Percentiles rank a stretch among this genome's conserved stretches.
These are phyloP conservation scores for Eustalomyia histrio DNA, from an alignment of 2,888 invertebrate genomes.

Conservation along the genomic window DNA sequence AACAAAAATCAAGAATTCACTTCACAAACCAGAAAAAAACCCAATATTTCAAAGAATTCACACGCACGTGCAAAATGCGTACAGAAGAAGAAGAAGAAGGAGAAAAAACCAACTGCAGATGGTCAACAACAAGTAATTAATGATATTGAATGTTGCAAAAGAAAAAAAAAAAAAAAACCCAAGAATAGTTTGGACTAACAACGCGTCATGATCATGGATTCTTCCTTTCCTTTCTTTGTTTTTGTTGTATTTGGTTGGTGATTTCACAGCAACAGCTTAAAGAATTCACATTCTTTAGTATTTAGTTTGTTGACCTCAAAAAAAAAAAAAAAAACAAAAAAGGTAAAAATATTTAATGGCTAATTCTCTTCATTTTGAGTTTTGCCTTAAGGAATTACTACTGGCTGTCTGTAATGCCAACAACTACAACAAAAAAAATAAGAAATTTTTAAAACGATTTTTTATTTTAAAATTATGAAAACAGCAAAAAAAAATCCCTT, in stretches of 20 bases:
- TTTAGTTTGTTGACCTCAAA: conserved; percentile 39
- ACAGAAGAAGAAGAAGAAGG: background rate
- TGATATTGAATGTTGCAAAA: conserved; percentile 26
- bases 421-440: background rate
- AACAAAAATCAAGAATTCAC: background rate
- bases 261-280: conserved; percentile 21
- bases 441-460: background rate
- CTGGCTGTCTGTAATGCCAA: background rate
- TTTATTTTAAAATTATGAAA: conserved; percentile 22
- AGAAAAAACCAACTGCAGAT: conserved; percentile 38
- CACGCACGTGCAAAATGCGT: conserved; percentile 51
- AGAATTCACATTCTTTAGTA: conserved; percentile 50
- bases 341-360: background rate
- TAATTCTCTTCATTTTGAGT: background rate
- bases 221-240: conserved; percentile 30
- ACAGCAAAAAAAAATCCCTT: conserved; percentile 32
- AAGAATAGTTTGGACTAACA: conserved; percentile 49
- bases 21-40: background rate
- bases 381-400: background rate
- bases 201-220: conserved; percentile 34
- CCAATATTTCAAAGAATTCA: conserved; percentile 31
- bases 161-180: background rate
- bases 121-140: conserved; percentile 56
- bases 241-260: conserved; percentile 21
- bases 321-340: background rate